Percentiles rank a stretch among this genome's conserved stretches.
These are phyloP conservation scores for Cossypha caffra DNA, from an alignment of 2,797 vertebrate genomes.

Conservation along the genomic window DNA sequence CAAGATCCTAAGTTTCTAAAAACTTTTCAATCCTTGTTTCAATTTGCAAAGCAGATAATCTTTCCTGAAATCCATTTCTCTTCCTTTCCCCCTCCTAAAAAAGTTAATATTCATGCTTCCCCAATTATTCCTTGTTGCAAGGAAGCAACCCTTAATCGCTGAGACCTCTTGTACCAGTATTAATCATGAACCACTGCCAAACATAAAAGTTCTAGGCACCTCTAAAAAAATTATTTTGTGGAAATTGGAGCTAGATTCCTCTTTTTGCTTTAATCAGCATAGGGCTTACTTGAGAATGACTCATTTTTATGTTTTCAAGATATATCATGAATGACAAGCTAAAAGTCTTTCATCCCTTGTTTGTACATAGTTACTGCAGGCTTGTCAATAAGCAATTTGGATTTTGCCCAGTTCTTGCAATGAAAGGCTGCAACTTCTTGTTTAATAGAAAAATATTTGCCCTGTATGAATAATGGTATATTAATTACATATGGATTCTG, in stretches of 20 bases:
- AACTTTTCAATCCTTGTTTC: neutral
- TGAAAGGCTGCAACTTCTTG: neutral
- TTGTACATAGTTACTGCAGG: neutral
- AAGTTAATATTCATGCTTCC: neutral
- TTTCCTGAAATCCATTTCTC: neutral
- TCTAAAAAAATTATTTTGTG: neutral
- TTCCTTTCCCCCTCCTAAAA: neutral
- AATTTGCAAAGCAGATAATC: neutral
- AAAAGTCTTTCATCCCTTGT: neutral
- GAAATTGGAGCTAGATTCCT: neutral
- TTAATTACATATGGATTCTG: neutral
- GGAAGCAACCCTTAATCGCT: neutral
- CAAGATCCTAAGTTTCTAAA: neutral
- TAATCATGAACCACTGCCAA: neutral
- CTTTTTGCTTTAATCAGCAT: neutral
- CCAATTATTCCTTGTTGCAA: neutral
- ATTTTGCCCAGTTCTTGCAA: neutral
- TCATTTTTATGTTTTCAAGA: neutral
- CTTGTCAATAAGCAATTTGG: conserved; percentile 33
- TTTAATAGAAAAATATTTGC: neutral
- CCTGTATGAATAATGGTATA: neutral
- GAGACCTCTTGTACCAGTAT: neutral
- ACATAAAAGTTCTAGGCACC: neutral
- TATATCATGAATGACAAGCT: neutral
- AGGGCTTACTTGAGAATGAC: neutral